These are phyloP conservation scores for Myripristis jacobus DNA, from an alignment of 2,797 vertebrate genomes.

Conservation along the genomic window DNA sequence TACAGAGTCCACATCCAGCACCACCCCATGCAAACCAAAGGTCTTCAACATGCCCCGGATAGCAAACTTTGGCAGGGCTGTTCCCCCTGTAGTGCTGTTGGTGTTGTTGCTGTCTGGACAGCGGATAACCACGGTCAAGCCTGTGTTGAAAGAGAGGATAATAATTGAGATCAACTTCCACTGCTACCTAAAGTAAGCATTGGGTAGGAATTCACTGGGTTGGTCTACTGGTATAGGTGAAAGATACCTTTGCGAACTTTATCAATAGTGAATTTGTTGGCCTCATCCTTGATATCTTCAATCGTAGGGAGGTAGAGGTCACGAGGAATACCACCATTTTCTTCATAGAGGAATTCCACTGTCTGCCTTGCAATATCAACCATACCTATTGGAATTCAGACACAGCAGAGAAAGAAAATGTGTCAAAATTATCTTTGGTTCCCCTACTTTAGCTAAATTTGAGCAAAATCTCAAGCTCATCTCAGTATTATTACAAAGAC, in stretches of 20 bases:
- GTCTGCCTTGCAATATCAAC: slow-evolving; percentile 98
- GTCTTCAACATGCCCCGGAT: slow-evolving; percentile 98
- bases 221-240: background rate
- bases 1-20: slow-evolving; percentile 97
- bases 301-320: slow-evolving; percentile 99
- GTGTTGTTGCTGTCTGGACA: slow-evolving; percentile 97
- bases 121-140: slow-evolving; percentile 95
- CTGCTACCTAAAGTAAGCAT: too few species aligned
- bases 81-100: slow-evolving; percentile 90
- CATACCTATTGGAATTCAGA: slow-evolving; percentile 88
- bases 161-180: too few species aligned
- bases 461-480: background rate
- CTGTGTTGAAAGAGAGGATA: slow-evolving; percentile 71
- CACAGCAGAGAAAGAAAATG: background rate
- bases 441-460: background rate
- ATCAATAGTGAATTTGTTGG: slow-evolving; percentile 98
- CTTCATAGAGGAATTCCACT: slow-evolving; percentile 98
- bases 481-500: background rate
- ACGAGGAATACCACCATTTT: slow-evolving; percentile 97
- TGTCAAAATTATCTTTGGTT: background rate
- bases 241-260: slow-evolving; percentile 98
- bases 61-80: slow-evolving; percentile 95
- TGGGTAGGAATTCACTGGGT: too few species aligned
- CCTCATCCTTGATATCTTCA: slow-evolving; percentile 98
- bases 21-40: slow-evolving; percentile 95